These are phyloP conservation scores for Temnothorax curvispinosus DNA, from an alignment of 1,140 invertebrate genomes.

Conservation along the genomic window DNA sequence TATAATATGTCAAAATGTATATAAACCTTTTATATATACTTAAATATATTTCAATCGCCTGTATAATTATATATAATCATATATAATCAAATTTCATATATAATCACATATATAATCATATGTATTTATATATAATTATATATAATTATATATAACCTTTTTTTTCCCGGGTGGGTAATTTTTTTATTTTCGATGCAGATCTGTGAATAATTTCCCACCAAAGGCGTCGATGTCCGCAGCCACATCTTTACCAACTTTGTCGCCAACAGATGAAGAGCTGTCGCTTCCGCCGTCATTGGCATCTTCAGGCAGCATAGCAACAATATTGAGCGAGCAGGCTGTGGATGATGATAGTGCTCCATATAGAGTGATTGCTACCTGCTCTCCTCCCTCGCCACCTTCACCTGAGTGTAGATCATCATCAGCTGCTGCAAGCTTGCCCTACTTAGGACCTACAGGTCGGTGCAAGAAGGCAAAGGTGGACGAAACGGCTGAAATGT, in stretches of 20 bases:
- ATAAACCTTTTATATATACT: no score
- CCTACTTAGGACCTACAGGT: neutral
- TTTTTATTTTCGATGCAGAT: neutral
- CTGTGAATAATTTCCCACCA: slow-evolving; percentile 3
- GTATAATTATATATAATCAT: no score
- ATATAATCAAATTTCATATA: no score
- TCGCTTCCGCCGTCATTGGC: neutral
- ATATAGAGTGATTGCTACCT: neutral
- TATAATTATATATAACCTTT: no score
- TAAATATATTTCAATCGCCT: no score
- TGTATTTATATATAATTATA: no score
- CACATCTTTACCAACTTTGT: no score
- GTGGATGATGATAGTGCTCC: neutral
- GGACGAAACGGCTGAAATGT: neutral
- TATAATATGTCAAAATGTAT: no score
- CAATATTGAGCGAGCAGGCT: neutral
- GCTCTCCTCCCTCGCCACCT: neutral
- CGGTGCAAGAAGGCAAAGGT: neutral
- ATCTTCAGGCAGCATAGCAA: neutral
- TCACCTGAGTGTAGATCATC: neutral
- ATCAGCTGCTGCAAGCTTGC: neutral
- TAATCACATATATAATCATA: no score
- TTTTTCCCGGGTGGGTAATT: neutral
- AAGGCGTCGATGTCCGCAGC: neutral
- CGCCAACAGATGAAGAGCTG: neutral